Evolutionary conservation across 2,888 invertebrate genomes (phyloP).

Genomic region (Uropetala carovei): DNA sequence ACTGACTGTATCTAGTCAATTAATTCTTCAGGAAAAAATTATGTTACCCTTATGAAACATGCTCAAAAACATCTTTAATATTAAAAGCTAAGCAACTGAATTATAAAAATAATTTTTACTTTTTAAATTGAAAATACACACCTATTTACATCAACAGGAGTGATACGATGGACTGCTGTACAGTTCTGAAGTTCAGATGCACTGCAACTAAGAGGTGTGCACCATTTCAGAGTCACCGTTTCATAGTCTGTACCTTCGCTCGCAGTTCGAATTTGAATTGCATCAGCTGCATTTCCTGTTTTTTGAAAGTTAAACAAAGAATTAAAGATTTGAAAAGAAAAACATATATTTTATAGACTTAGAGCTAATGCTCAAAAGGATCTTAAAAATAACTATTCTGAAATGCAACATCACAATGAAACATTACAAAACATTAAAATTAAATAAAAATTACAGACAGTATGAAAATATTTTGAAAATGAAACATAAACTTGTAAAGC

Average conservation of each 20-base stretch:
- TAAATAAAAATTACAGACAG: no score
- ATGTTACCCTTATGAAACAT: no score
- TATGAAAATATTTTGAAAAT: no score
- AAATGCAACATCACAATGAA: background rate
- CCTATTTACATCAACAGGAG: conserved; percentile 94
- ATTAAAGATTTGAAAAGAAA: background rate
- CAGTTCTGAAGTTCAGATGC: conserved; percentile 89
- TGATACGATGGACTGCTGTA: conserved; percentile 91
- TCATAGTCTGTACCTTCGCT: conserved; percentile 87
- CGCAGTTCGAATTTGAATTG: conserved; percentile 80
- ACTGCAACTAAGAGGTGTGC: conserved; percentile 93
- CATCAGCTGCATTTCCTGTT: conserved; percentile 76
- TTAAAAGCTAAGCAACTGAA: no score
- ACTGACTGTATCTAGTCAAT: no score
- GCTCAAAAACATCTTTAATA: no score
- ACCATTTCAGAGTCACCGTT: conserved; percentile 96
- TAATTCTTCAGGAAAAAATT: no score
- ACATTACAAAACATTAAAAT: background rate
- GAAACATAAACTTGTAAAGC: no score
- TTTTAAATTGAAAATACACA: conserved; percentile 57
- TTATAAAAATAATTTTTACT: no score
- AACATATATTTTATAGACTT: background rate
- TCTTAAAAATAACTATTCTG: background rate
- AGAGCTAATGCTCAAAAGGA: background rate
- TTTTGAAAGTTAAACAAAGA: background rate